phyloP scores from a whole-genome alignment of 2,888 invertebrate genomes.

The Podabrus alpinus region DNA sequence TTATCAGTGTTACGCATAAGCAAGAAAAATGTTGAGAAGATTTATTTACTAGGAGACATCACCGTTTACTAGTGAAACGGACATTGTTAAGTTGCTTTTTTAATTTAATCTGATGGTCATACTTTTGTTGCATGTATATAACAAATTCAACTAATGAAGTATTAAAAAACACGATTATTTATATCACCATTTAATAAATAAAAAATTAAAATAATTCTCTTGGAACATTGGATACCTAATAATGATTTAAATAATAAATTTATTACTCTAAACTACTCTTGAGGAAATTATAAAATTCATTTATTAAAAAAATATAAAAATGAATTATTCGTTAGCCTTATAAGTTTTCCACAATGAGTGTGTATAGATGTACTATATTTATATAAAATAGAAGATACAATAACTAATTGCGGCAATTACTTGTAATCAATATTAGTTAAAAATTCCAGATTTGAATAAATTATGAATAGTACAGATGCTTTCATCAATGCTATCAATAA shows the following conservation, averaged over 20 bases:
- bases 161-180: neutral
- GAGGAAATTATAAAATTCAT: neutral
- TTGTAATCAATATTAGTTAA: slow-evolving; percentile 2
- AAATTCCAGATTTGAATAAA: neutral
- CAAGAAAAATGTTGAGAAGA: too few species aligned
- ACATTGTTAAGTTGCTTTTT: neutral
- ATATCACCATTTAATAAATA: neutral
- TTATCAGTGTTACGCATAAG: too few species aligned
- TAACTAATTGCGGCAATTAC: slow-evolving; percentile 11
- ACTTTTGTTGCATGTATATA: neutral
- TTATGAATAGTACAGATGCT: neutral
- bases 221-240: neutral
- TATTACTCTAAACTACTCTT: neutral
- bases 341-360: neutral
- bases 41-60: too few species aligned
- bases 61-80: too few species aligned
- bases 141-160: neutral
- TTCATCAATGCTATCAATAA: neutral
- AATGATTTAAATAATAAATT: neutral
- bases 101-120: neutral
- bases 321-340: neutral
- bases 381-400: neutral
- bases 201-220: neutral
- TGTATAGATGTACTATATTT: too few species aligned
- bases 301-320: neutral